A percentile compares a stretch with the other conserved stretches of the same genome.
phyloP scores from a whole-genome alignment of 2,113 vertebrate species.

The Sigmodon hispidus region DNA sequence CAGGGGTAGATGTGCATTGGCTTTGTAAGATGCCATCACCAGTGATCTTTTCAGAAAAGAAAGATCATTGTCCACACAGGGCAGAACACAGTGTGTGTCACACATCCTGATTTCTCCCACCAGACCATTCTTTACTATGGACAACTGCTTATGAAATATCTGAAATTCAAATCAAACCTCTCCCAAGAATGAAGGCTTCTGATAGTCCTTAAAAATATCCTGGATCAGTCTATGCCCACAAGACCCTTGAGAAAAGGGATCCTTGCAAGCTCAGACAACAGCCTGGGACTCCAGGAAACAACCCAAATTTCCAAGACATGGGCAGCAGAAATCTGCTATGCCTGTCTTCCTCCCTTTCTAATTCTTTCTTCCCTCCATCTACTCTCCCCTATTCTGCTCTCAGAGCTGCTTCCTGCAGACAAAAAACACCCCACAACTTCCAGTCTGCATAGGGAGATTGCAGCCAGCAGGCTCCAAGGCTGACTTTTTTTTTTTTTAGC shows the following conservation, averaged over 20 bases:
- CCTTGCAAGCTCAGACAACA: not conserved
- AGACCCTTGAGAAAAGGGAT: not conserved
- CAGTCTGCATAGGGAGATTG: conserved; percentile 13
- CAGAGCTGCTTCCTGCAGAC: conserved; percentile 76
- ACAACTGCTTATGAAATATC: not conserved
- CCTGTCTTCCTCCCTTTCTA: conserved; percentile 60
- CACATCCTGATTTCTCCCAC: not conserved
- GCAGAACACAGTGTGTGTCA: not conserved
- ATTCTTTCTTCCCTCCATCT: conserved; percentile 54
- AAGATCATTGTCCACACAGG: rapidly evolving
- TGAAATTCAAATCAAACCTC: not conserved
- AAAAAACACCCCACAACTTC: conserved; percentile 65
- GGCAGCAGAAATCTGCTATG: conserved; percentile 9
- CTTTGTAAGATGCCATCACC: not conserved
- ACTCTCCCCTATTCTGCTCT: conserved; percentile 61
- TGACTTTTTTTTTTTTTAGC: conserved; percentile 20
- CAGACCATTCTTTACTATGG: not conserved
- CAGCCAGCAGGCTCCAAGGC: conserved; percentile 51
- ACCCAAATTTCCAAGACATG: conserved; percentile 1
- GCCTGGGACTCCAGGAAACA: not conserved
- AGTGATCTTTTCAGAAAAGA: not conserved
- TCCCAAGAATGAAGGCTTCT: not conserved
- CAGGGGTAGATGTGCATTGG: rapidly evolving
- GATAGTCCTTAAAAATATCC: not conserved
- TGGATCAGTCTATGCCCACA: not conserved